Evolutionary conservation across 2,797 vertebrate species (phyloP).

Genomic region (Sebastes diaconus): DNA sequence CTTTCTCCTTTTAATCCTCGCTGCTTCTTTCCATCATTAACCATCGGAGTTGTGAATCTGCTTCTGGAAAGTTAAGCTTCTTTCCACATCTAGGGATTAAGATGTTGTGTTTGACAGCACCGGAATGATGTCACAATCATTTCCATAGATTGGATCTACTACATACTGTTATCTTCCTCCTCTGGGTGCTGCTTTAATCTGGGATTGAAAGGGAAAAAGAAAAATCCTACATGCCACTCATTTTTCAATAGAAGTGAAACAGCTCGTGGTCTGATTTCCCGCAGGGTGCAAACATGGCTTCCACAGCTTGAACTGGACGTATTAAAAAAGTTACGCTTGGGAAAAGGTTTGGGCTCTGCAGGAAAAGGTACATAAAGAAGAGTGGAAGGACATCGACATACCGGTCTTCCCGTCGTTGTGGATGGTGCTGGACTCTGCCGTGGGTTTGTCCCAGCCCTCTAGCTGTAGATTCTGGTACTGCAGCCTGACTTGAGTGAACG

Average conservation of each 20-base stretch:
- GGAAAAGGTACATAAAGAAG: rapidly evolving
- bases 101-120: background rate
- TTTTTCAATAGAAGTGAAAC: background rate
- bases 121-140: conserved; percentile 13
- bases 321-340: background rate
- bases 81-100: conserved; percentile 41
- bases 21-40: conserved; percentile 44
- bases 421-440: conserved; percentile 79
- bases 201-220: background rate
- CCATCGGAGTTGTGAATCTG: conserved; percentile 16
- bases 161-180: background rate
- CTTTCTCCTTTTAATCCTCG: conserved; percentile 40
- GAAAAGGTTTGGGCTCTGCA: background rate
- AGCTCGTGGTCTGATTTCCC: background rate
- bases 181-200: background rate
- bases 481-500: conserved; percentile 91
- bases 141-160: background rate
- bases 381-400: conserved; percentile 44
- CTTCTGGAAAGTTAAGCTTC: conserved; percentile 52
- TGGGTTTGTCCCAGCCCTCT: conserved; percentile 85
- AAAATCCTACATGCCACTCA: background rate
- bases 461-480: conserved; percentile 92
- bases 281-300: background rate
- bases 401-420: conserved; percentile 96
- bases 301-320: background rate